Evolutionary conservation across 2,888 invertebrate genomes (phyloP), one percentile per base, ranked within the genome.

Genomic region (Blera fallax): DNA sequence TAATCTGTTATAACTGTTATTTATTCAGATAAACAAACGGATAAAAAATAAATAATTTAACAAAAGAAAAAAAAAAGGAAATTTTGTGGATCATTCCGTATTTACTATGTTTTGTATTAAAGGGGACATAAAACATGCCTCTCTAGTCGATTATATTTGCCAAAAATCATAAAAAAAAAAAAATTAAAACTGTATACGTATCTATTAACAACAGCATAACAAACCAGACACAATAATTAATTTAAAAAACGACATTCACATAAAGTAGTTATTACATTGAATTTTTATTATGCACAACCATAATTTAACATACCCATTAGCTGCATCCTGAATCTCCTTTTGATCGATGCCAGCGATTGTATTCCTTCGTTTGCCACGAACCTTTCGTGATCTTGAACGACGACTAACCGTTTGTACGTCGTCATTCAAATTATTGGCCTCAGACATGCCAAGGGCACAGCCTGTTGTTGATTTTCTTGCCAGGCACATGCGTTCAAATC

Each of bases 311-410:
- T 94, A 96, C 97, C 96, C 96, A 93, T 95, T 95, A 90, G 96
- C 94, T 90, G 96, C 97, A 93, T 96, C 95, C 92, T 95, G 95
- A 92, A 97, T 96, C 94, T 97, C 97, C 93, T 96, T 96, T 91
- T 96, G 96, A 94, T 97, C 97, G 90, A 96, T 97, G 92, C 97
- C 97, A 89, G 97, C 96, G 91, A 98, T 95, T 90, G 97, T 98
- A 93, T 97, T 98, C 91, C 97, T 94, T 93, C 97, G 94, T 93
- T 96, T 96, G 92, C 95, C 96, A 88, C 97, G 94, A 87, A 96
- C 95, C 92, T 96, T 95, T 89, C 96, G 94, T 64, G 95, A 94
- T 90, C 95, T 94, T 70, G 95, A 95, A 89, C 95, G 93, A 88
- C 96, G 93, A 90, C 95, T 95, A 79, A 95, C 94, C 56, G 94